These are phyloP conservation scores for Leptothorax acervorum DNA, from an alignment of 2,888 invertebrate genomes.

Conservation along the genomic window DNA sequence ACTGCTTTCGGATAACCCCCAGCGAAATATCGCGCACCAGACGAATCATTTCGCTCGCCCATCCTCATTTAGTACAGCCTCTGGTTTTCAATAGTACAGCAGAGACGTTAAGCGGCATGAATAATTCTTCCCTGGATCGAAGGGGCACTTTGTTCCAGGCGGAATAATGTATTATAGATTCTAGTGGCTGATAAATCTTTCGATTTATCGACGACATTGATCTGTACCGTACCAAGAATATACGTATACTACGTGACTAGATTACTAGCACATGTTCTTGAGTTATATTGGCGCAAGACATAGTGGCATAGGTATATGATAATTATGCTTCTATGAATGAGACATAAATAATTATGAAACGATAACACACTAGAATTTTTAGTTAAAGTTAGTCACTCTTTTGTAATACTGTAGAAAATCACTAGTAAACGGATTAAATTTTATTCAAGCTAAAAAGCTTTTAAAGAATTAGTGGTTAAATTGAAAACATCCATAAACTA, in stretches of 20 bases:
- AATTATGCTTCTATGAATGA: neutral
- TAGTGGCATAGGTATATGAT: neutral
- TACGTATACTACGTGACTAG: conserved; percentile 51
- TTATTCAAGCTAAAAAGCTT: neutral
- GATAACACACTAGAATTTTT: neutral
- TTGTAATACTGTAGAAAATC: neutral
- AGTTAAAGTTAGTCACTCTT: neutral
- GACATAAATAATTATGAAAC: neutral
- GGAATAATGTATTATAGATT: conserved; percentile 49
- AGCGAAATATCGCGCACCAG: conserved; percentile 33
- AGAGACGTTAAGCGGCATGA: conserved; percentile 50
- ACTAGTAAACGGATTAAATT: neutral
- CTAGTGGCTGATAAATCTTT: conserved; percentile 52
- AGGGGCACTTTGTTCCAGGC: conserved; percentile 48
- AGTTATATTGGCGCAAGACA: neutral
- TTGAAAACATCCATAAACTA: neutral
- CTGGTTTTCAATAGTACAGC: conserved; percentile 40
- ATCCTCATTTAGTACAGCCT: conserved; percentile 16
- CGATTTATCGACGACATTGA: conserved; percentile 56
- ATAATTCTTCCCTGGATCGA: conserved; percentile 47
- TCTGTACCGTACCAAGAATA: conserved; percentile 39
- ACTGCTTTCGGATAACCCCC: conserved; percentile 24
- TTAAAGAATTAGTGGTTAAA: neutral
- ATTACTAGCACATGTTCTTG: conserved; percentile 27
- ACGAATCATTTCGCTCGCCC: conserved; percentile 43